Evolutionary conservation across 2,113 vertebrate species (phyloP).

Genomic region (Cygnus buccinator): DNA sequence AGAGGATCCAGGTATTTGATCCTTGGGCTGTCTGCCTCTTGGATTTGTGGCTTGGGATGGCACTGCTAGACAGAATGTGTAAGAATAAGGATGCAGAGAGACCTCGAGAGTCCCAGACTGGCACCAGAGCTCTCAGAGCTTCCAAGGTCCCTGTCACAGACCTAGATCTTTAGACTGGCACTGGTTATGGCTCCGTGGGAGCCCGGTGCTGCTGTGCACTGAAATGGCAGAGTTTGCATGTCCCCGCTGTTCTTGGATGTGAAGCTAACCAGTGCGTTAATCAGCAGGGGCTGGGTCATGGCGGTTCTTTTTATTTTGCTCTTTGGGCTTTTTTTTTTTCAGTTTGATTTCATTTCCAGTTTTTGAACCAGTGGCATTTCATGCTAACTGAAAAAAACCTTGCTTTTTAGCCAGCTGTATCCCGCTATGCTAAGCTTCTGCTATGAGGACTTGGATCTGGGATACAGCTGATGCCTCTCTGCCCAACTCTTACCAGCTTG

Average conservation of each 20-base stretch:
- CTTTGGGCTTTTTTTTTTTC: neutral
- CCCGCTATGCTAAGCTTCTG: neutral
- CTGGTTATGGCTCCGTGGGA: neutral
- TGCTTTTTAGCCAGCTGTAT: neutral
- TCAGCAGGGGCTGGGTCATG: neutral
- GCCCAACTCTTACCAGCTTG: neutral
- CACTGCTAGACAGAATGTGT: neutral
- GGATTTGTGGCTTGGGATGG: neutral
- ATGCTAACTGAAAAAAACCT: neutral
- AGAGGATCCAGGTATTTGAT: neutral
- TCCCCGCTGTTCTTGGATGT: neutral
- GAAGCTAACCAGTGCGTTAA: neutral
- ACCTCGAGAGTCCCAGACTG: neutral
- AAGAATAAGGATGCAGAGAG: neutral
- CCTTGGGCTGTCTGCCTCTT: neutral
- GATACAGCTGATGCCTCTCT: neutral
- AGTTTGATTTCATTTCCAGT: neutral
- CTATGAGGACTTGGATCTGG: neutral
- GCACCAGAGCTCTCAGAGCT: neutral
- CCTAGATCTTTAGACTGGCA: neutral
- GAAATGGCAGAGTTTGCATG: neutral
- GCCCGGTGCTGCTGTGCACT: neutral
- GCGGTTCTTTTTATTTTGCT: neutral
- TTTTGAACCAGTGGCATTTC: neutral
- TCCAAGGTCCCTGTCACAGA: neutral